phyloP scores from a whole-genome alignment of 1,140 invertebrate species.

The Cydia fagiglandana region DNA sequence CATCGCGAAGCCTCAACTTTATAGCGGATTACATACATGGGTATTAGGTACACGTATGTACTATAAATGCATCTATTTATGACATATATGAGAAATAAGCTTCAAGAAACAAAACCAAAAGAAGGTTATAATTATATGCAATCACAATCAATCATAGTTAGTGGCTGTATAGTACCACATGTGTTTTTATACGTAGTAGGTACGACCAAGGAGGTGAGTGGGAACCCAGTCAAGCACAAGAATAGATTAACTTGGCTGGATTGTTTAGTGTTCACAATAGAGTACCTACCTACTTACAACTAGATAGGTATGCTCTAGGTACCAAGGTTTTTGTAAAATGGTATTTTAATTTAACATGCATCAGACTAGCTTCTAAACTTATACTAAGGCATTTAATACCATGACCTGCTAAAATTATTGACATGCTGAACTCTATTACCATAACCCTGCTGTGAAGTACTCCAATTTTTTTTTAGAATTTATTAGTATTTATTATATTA shows the following conservation, averaged over 20 bases:
- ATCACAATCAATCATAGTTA: background rate
- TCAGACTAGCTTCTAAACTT: background rate
- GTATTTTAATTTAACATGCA: background rate
- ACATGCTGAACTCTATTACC: background rate
- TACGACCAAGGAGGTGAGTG: background rate
- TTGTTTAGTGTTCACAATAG: background rate
- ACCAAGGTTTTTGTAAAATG: background rate
- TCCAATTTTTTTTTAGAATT: background rate
- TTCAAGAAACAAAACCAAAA: background rate
- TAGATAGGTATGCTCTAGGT: background rate
- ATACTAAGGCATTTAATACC: background rate
- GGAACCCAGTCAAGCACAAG: background rate
- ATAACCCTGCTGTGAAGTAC: background rate
- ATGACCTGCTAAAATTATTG: background rate
- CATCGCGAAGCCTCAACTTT: too few species aligned
- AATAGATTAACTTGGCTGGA: conserved; percentile 9
- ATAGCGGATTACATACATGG: too few species aligned
- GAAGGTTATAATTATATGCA: background rate
- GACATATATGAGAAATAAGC: background rate
- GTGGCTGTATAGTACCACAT: background rate
- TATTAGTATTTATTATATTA: conserved; percentile 36
- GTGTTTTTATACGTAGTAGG: background rate
- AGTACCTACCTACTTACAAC: background rate
- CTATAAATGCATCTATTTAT: background rate
- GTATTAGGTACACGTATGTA: too few species aligned